Percentiles rank a stretch among this genome's conserved stretches.
These are phyloP conservation scores for Spea bombifrons DNA, from an alignment of 2,113 vertebrate genomes.

Conservation along the genomic window DNA sequence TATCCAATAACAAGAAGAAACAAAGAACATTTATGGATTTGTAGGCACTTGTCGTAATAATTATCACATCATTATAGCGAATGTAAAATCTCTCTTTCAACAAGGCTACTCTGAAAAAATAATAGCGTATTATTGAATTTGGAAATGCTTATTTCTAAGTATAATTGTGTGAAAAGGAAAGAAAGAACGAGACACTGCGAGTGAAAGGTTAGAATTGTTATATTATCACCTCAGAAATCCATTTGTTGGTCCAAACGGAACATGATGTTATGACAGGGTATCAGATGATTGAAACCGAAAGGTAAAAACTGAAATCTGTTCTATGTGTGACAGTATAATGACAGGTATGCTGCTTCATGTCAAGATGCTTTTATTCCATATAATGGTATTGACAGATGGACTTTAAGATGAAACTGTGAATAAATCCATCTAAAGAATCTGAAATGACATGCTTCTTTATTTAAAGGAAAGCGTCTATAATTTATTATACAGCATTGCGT, in stretches of 20 bases:
- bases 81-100: conserved; percentile 12
- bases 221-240: conserved; percentile 1
- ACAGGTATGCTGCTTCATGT: too few species aligned
- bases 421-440: too few species aligned
- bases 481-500: too few species aligned
- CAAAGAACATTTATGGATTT: conserved; percentile 27
- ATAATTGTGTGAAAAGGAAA: neutral
- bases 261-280: neutral
- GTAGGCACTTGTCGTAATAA: conserved; percentile 26
- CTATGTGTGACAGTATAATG: conserved; percentile 3
- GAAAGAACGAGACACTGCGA: neutral
- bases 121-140: conserved; percentile 12
- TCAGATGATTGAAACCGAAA: neutral
- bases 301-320: neutral
- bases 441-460: too few species aligned
- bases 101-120: neutral
- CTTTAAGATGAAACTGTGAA: too few species aligned
- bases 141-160: neutral
- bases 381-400: too few species aligned
- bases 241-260: neutral
- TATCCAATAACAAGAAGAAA: conserved; percentile 2
- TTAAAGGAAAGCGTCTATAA: too few species aligned
- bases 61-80: conserved; percentile 40
- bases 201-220: neutral
- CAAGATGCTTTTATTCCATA: too few species aligned